These are phyloP conservation scores for Pedicia rivosa DNA, from an alignment of 2,888 invertebrate genomes.

Conservation along the genomic window DNA sequence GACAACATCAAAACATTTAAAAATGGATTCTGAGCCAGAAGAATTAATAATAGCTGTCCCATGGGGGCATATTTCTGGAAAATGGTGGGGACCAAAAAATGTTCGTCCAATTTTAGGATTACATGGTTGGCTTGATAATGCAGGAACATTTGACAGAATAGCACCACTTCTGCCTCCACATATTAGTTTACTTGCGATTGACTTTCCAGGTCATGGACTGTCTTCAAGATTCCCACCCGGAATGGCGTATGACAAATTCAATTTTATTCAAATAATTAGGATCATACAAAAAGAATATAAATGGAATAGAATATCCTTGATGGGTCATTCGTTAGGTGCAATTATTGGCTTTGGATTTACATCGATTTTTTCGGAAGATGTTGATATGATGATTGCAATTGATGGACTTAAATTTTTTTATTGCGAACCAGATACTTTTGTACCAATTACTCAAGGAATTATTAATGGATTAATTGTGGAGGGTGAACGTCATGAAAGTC, in stretches of 20 bases:
- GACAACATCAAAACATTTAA: background rate
- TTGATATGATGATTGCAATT: slow-evolving; percentile 24
- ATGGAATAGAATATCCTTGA: slow-evolving; percentile 50
- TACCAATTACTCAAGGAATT: background rate
- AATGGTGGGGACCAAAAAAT: slow-evolving; percentile 50
- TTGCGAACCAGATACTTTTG: background rate
- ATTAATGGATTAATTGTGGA: slow-evolving; percentile 29
- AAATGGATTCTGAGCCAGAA: slow-evolving; percentile 27
- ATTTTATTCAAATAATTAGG: slow-evolving; percentile 33
- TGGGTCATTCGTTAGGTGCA: slow-evolving; percentile 54
- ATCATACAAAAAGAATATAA: slow-evolving; percentile 43
- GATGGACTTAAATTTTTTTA: slow-evolving; percentile 23
- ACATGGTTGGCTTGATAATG: slow-evolving; percentile 71
- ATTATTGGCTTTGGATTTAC: slow-evolving; percentile 43
- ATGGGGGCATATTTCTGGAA: slow-evolving; percentile 52
- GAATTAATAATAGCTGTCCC: slow-evolving; percentile 52
- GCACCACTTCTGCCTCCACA: slow-evolving; percentile 39
- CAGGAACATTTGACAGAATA: slow-evolving; percentile 56
- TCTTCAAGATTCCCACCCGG: slow-evolving; percentile 53
- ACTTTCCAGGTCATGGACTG: slow-evolving; percentile 53
- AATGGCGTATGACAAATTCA: slow-evolving; percentile 31
- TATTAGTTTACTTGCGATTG: slow-evolving; percentile 40
- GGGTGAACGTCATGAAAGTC: slow-evolving; percentile 23
- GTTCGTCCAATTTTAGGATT: slow-evolving; percentile 48
- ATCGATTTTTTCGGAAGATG: slow-evolving; percentile 40